Conservation (phyloP, 2,888 invertebrate genomes). For the Drosophila seclusa region DNA sequence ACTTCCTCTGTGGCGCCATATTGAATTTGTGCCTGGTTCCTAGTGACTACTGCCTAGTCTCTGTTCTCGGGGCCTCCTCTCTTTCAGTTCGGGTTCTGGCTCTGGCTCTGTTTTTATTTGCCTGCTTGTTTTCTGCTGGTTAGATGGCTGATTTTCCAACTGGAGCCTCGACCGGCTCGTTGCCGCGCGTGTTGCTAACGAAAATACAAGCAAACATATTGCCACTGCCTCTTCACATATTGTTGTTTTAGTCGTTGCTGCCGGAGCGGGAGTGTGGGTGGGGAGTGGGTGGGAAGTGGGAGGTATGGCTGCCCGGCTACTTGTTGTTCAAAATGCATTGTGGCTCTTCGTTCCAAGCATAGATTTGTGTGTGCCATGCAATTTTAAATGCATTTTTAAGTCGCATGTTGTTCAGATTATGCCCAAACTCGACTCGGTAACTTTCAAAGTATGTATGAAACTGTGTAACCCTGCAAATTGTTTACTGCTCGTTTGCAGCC, state of each 20-base stretch:
- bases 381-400: constrained; percentile 53
- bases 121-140: constrained; percentile 77
- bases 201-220: constrained; percentile 72
- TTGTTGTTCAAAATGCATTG: constrained; percentile 75
- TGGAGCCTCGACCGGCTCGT: constrained; percentile 32
- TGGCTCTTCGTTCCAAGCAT: constrained; percentile 25
- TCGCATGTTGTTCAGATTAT: constrained; percentile 27
- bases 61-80: constrained; percentile 17
- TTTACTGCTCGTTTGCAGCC: constrained; percentile 2
- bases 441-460: background rate
- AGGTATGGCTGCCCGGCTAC: constrained; percentile 18
- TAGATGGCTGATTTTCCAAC: constrained; percentile 73
- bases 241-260: constrained; percentile 35
- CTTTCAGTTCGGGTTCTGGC: constrained; percentile 15
- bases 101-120: constrained; percentile 73
- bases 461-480: background rate
- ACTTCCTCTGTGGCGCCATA: constrained; percentile 72
- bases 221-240: constrained; percentile 39
- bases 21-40: constrained; percentile 59
- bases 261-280: background rate
- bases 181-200: constrained; percentile 61
- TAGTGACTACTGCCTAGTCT: constrained; percentile 27
- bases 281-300: too few relatives aligned
- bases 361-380: constrained; percentile 15
- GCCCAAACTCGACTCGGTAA: constrained; percentile 2